Evolutionary conservation across 2,113 vertebrate species (phyloP), one percentile per base, ranked within the genome.

Genomic region (Cervus canadensis): DNA sequence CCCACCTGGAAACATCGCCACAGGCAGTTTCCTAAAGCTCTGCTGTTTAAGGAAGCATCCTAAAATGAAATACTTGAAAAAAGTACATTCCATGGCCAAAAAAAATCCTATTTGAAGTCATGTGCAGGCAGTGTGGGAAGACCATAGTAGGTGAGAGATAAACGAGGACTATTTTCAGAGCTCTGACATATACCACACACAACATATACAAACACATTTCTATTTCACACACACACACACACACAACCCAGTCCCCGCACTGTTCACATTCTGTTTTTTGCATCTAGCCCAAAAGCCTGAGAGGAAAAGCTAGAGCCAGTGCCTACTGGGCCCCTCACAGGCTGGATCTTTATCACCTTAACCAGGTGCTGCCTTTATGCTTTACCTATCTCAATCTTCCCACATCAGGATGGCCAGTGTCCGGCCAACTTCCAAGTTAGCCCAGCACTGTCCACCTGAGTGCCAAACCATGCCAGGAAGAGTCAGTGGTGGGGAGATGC

Each of bases 391-490:
- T 50, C 16, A n/a, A 33, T 23, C 14, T n/a, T 21, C 33, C 56
- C 26, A 52, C 23, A 4, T 10, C 16, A 40, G 79, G 48, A 0
- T 13, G 54, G 43, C 59, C 50, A 26, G 30, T 3, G 3, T 87
- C 23, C 33, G 87, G 40, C 71, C 25, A 60, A 30, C 21, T 16
- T 16, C 54, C 54, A 81, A 5, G 33, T 30, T 52, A 23, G 13
- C 50, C 56, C 0, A 3, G 3, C 40, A 79, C 1, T 7, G 0
- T 14, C 30, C 15, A 40, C 3, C 43, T 9, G 56, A 30, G 1
- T 10, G 52, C 40, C 62, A 43, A 43, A 15, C 57, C 60, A 36
- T 0, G 0, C 5, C 17, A 54, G 12, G 50, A 79, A 54, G 45
- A n/a, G 52, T 54, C 50, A 9, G 1, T 11, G 23, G n/a, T 19